These are phyloP conservation scores for Prunella fulvescens DNA, from an alignment of 2,113 vertebrate genomes.

Conservation along the genomic window DNA sequence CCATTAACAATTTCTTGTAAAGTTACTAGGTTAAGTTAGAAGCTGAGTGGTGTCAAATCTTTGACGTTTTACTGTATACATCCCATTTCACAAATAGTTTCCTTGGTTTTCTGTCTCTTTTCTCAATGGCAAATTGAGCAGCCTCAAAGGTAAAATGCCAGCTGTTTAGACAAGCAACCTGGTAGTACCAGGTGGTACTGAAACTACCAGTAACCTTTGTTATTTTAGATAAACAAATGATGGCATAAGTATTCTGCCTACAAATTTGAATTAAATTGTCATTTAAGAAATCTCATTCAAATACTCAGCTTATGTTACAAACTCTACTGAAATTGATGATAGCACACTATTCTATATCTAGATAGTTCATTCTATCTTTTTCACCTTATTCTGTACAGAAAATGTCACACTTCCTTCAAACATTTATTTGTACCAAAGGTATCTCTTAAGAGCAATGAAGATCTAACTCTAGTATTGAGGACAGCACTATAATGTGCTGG, in stretches of 20 bases:
- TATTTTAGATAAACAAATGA: not conserved
- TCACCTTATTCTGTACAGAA: not conserved
- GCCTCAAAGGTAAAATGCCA: not conserved
- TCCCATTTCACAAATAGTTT: not conserved
- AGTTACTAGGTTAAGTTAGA: not conserved
- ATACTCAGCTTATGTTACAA: not conserved
- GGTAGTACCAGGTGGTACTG: not conserved
- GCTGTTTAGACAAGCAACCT: not conserved
- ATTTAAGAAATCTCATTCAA: not conserved
- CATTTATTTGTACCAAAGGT: not conserved
- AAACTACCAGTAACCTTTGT: not conserved
- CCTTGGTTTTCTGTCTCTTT: not conserved
- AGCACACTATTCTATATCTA: not conserved
- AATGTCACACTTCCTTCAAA: not conserved
- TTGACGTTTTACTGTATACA: not conserved
- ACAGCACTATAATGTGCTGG: not conserved
- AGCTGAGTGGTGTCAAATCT: not conserved
- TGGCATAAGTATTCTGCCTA: not conserved
- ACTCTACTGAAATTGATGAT: not conserved
- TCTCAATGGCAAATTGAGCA: not conserved
- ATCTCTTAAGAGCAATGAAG: not conserved
- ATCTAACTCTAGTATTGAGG: not conserved
- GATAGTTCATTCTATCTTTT: not conserved
- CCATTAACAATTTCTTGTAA: not conserved
- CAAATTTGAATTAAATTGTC: not conserved